These are phyloP conservation scores for Autographa pulchrina DNA, from an alignment of 2,888 invertebrate species.

Conservation along the genomic window DNA sequence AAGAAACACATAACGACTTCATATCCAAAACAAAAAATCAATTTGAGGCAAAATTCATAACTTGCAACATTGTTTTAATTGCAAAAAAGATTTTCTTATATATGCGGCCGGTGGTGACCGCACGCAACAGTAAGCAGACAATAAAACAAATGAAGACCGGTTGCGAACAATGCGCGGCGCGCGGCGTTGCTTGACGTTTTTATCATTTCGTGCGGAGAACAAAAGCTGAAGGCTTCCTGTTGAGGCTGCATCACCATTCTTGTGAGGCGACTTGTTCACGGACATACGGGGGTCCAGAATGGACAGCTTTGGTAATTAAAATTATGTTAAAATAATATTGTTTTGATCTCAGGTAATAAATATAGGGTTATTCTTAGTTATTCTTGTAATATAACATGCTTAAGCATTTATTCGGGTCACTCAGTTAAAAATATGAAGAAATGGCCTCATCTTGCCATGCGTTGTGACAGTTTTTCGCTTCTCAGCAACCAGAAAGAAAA, in stretches of 20 bases:
- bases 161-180: constrained; percentile 84
- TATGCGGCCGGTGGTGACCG: constrained; percentile 63
- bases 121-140: constrained; percentile 78
- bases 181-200: constrained; percentile 86
- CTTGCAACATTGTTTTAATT: constrained; percentile 68
- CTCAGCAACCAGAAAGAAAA: no score
- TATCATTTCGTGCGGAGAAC: constrained; percentile 87
- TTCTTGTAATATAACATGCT: no score
- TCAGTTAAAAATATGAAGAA: no score
- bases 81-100: constrained; percentile 61
- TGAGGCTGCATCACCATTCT: constrained; percentile 87
- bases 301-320: not conserved
- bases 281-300: constrained; percentile 60
- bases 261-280: constrained; percentile 73
- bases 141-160: constrained; percentile 77
- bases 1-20: constrained; percentile 61
- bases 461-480: no score
- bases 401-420: no score
- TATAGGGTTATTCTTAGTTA: no score
- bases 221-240: constrained; percentile 88
- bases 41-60: constrained; percentile 64
- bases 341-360: no score
- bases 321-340: no score
- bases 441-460: no score
- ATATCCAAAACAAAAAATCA: constrained; percentile 59